phyloP scores from a whole-genome alignment of 2,113 vertebrate genomes.

The Neolamprologus falcicula region DNA sequence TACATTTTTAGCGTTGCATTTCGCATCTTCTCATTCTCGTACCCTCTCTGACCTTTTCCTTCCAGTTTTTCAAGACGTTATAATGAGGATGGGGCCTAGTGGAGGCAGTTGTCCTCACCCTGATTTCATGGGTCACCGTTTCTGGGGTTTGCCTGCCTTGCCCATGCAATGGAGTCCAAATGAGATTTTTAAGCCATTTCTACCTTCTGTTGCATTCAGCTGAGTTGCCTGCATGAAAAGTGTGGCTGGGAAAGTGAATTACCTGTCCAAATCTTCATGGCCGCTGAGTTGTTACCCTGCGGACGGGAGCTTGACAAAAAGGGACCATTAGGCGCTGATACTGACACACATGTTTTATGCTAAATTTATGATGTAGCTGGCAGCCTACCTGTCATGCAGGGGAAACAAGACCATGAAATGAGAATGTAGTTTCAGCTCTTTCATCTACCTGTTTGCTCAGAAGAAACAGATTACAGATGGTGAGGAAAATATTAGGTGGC shows the following conservation, averaged over 20 bases:
- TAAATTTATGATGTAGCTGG: neutral
- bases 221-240: neutral
- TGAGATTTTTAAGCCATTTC: slow-evolving; percentile 1
- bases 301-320: neutral
- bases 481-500: neutral
- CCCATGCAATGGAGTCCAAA: slow-evolving; percentile 8
- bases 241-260: slow-evolving; percentile 1
- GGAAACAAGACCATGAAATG: neutral
- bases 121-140: slow-evolving; percentile 44
- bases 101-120: neutral
- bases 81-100: neutral
- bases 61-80: neutral
- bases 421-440: neutral
- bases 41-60: neutral
- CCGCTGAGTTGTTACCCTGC: neutral
- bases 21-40: neutral
- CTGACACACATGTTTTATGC: neutral
- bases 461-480: neutral
- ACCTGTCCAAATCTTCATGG: neutral
- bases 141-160: slow-evolving; percentile 3
- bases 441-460: neutral
- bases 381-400: neutral
- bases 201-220: neutral
- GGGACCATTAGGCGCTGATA: neutral
- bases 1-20: neutral